Evolutionary conservation across 2,113 vertebrate species (phyloP).

Genomic region (Brachyhypopomus occidentalis): DNA sequence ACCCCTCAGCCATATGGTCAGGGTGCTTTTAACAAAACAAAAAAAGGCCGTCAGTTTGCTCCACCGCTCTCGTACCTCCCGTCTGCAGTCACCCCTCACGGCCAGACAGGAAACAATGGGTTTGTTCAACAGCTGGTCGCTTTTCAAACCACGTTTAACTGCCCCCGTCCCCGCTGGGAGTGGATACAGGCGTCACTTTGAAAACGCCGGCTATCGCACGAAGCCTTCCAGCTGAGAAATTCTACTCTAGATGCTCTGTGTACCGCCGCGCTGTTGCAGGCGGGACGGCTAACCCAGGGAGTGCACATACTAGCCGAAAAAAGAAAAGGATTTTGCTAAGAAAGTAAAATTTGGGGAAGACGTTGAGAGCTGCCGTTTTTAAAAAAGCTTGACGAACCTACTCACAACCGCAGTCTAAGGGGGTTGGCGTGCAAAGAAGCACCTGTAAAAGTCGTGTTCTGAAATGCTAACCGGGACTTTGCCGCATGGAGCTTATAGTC

Average conservation of each 20-base stretch:
- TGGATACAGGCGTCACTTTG: conserved; percentile 59
- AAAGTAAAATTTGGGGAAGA: too few species aligned
- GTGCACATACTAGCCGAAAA: not conserved
- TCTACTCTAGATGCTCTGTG: conserved; percentile 38
- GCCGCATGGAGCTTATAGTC: not conserved
- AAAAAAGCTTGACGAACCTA: too few species aligned
- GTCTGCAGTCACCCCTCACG: conserved; percentile 17
- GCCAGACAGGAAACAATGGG: conserved; percentile 62
- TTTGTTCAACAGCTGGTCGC: conserved; percentile 70
- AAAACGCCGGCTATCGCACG: conserved; percentile 19
- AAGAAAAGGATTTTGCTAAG: too few species aligned
- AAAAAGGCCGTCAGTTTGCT: conserved; percentile 36
- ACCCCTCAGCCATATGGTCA: conserved; percentile 27
- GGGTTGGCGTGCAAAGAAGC: not conserved
- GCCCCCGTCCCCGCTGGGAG: conserved; percentile 61
- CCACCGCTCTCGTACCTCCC: conserved; percentile 28
- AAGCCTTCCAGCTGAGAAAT: conserved; percentile 63
- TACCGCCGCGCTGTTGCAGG: conserved; percentile 5
- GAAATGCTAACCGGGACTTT: not conserved
- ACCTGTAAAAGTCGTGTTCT: not conserved
- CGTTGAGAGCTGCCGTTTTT: too few species aligned
- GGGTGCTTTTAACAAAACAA: conserved; percentile 4
- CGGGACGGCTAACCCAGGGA: not conserved
- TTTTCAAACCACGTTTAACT: conserved; percentile 63
- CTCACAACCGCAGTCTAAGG: not conserved